Base-by-base conservation (phyloP, 2,888 invertebrate species). In the Melieria crassipennis region DNA sequence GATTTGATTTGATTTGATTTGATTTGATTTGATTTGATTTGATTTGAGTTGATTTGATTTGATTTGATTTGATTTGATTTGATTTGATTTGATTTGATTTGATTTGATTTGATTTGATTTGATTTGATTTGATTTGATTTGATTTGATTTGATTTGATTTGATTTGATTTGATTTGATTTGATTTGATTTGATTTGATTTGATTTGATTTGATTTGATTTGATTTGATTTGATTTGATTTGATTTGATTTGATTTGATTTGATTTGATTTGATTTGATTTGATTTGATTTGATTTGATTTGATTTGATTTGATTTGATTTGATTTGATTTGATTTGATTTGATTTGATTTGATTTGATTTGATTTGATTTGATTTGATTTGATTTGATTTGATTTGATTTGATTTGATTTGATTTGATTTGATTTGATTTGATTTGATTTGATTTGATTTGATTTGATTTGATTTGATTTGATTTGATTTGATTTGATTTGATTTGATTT, bases 291-390 rank as follows among this genome's bases (percentile, higher is more conserved):
- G 58, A 43, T 56, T 62, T 47, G 56, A 7, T 55, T 61, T 65
- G 13, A 48, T 63, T 58, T 66, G 63, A 62, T 70, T 72, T 65
- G 56, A 50, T 71, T 45, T 69, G 73, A 60, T 64, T 67, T 66
- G n/a, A n/a, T n/a, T 73, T 69, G 48, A 43, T 7, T 50, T 67
- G 30, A 16, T 66, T 9, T n/a, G 7, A 66, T 69, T 62, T 10
- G n/a, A n/a, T 60, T 67, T 75, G 67, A 52, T 10, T 43, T 43
- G 63, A n/a, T n/a, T 55, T 55, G 4, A n/a, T n/a, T 55, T 55
- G 4, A 4, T n/a, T 55, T n/a, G n/a, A n/a, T 55, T 55, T 13
- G 4, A 13, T 55, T 55, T 13, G 4, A 13, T 55, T 55, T 13
- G 4, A 13, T 55, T 55, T 13, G 4, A 13, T 55, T 55, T 13